Evolutionary conservation across 1,140 invertebrate species (phyloP).

Genomic region (Sipha flava): DNA sequence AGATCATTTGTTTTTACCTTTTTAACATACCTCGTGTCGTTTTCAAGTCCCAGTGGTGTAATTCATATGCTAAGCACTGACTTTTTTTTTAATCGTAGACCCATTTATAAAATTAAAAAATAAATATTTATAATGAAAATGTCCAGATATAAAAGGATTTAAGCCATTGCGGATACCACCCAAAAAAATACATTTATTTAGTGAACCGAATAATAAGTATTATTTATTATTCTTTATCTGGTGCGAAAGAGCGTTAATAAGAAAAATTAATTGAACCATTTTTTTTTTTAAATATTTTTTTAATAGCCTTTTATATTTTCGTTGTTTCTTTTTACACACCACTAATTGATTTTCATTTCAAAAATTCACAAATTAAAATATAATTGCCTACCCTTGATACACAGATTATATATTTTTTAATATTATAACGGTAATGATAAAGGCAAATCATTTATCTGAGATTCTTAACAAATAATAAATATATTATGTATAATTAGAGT

Average conservation of each 20-base stretch:
- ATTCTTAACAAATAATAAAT: no score
- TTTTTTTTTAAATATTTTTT: not conserved
- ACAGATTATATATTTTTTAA: no score
- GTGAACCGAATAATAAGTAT: not conserved
- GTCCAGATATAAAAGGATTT: not conserved
- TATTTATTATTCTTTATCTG: not conserved
- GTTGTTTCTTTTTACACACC: not conserved
- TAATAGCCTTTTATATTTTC: not conserved
- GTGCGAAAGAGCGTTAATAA: not conserved
- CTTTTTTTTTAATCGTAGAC: not conserved
- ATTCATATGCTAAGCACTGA: not conserved
- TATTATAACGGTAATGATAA: no score
- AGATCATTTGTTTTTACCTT: not conserved
- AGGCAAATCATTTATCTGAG: no score
- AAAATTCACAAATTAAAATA: no score
- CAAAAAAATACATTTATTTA: not conserved
- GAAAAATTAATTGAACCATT: not conserved
- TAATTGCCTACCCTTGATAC: no score
- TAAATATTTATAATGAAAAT: not conserved
- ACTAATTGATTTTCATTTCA: not conserved
- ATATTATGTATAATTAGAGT: no score
- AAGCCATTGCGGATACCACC: not conserved
- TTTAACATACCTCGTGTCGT: not conserved
- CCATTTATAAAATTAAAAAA: not conserved
- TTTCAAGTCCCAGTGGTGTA: not conserved